Evolutionary conservation across 2,113 vertebrate genomes (phyloP).

Genomic region (Fulmarus glacialis): DNA sequence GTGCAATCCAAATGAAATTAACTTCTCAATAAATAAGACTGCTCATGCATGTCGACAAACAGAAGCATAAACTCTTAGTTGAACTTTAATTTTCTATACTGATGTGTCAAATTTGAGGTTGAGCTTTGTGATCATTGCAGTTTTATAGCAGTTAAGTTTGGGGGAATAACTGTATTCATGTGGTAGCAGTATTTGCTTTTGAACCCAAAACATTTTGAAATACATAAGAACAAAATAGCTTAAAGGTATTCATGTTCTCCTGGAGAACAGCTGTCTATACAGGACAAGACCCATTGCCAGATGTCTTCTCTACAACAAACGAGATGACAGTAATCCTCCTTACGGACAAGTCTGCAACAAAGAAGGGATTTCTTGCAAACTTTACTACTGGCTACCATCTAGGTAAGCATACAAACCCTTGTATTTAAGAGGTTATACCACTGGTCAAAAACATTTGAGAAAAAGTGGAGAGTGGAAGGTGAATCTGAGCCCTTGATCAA

Average conservation of each 20-base stretch:
- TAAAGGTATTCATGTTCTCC: neutral
- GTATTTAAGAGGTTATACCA: neutral
- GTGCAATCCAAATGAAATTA: neutral
- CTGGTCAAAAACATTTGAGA: neutral
- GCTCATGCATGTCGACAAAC: neutral
- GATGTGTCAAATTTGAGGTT: neutral
- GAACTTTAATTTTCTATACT: neutral
- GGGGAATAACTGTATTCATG: neutral
- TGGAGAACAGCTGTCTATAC: conserved; percentile 84
- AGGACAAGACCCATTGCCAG: conserved; percentile 73
- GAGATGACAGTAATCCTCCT: conserved; percentile 83
- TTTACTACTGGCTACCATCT: conserved; percentile 86
- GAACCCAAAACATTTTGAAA: neutral
- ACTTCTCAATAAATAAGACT: neutral
- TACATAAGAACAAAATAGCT: neutral
- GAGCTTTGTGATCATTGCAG: neutral
- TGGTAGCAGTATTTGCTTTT: neutral
- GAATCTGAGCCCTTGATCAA: neutral
- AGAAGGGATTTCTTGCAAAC: conserved; percentile 87
- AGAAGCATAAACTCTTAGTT: neutral
- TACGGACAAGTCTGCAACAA: neutral
- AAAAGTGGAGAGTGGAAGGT: neutral
- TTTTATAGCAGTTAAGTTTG: neutral
- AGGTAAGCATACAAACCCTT: conserved; percentile 59
- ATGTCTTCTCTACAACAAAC: conserved; percentile 88